Conservation (phyloP, 2,797 vertebrate genomes). For the Danio choprae region DNA sequence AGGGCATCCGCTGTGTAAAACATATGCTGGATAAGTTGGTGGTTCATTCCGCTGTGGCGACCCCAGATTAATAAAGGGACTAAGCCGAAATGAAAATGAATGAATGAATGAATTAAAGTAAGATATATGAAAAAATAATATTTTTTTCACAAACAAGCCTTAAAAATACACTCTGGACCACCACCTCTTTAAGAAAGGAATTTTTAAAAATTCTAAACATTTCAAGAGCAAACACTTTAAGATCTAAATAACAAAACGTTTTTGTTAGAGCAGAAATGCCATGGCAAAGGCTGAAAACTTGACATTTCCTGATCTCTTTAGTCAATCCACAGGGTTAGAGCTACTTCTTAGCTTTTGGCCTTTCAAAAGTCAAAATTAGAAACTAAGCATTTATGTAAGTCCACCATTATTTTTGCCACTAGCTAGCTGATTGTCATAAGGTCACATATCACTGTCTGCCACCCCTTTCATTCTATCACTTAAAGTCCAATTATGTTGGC, state of each 20-base stretch:
- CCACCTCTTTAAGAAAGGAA: too few relatives aligned
- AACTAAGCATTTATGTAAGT: slow-evolving; percentile 51
- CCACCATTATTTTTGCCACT: slow-evolving; percentile 43
- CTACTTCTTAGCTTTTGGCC: slow-evolving; percentile 25
- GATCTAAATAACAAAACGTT: slow-evolving; percentile 22
- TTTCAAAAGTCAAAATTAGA: slow-evolving; percentile 33
- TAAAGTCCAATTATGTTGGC: slow-evolving; percentile 29
- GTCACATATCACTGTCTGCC: slow-evolving; percentile 52
- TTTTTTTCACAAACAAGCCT: too few relatives aligned
- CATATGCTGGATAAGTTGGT: too few relatives aligned
- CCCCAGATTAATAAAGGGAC: too few relatives aligned
- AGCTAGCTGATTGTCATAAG: slow-evolving; percentile 46
- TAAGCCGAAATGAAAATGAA: too few relatives aligned
- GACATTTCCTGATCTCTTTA: slow-evolving; percentile 44
- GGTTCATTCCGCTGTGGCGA: too few relatives aligned
- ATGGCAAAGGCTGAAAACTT: slow-evolving; percentile 37
- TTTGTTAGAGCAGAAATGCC: slow-evolving; percentile 41
- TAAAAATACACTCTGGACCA: too few relatives aligned
- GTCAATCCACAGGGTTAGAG: slow-evolving; percentile 21
- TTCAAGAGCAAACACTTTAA: slow-evolving; percentile 13
- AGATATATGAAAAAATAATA: too few relatives aligned
- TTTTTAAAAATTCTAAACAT: too few relatives aligned
- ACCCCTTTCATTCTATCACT: slow-evolving; percentile 36
- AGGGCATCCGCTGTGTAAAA: too few relatives aligned
- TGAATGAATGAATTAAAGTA: too few relatives aligned